A percentile compares a stretch with the other conserved stretches of the same genome.
Conservation (phyloP, 2,888 invertebrate species). For the Aquatica leii region DNA sequence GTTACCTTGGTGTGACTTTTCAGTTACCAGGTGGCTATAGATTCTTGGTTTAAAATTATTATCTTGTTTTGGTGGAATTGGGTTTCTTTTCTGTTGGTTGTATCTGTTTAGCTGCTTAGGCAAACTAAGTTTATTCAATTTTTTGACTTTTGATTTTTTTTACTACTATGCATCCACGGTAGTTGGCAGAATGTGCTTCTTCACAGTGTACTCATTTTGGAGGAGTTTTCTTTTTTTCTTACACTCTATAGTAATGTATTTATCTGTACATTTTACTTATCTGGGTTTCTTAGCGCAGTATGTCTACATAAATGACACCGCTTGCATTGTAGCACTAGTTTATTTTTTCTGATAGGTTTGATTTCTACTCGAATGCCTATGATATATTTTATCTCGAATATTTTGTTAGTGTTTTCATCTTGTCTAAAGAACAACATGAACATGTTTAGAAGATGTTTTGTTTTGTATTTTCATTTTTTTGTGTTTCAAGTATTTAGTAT, state of each 20-base stretch:
- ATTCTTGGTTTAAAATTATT: not conserved
- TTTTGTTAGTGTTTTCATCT: too few species aligned
- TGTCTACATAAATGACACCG: not conserved
- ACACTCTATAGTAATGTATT: not conserved
- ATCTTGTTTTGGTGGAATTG: not conserved
- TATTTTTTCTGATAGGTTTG: not conserved
- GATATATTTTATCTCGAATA: too few species aligned
- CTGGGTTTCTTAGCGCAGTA: not conserved
- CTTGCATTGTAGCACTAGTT: conserved; percentile 3
- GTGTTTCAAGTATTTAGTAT: too few species aligned
- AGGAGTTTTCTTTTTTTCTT: not conserved
- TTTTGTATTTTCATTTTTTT: too few species aligned
- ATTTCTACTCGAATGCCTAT: too few species aligned
- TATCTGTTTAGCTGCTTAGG: conserved; percentile 17
- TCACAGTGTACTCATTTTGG: conserved; percentile 21
- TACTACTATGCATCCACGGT: too few species aligned
- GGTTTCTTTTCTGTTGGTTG: conserved; percentile 1
- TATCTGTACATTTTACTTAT: not conserved
- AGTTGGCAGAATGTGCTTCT: conserved; percentile 20
- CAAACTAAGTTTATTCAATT: conserved; percentile 9
- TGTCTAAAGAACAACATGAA: too few species aligned
- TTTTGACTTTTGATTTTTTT: conserved; percentile 1
- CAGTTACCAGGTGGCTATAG: not conserved
- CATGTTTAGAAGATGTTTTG: too few species aligned
- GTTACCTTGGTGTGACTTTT: not conserved